Evolutionary conservation across 2,113 vertebrate species (phyloP), one percentile per base, ranked within the genome.

Genomic region (Psophia crepitans): DNA sequence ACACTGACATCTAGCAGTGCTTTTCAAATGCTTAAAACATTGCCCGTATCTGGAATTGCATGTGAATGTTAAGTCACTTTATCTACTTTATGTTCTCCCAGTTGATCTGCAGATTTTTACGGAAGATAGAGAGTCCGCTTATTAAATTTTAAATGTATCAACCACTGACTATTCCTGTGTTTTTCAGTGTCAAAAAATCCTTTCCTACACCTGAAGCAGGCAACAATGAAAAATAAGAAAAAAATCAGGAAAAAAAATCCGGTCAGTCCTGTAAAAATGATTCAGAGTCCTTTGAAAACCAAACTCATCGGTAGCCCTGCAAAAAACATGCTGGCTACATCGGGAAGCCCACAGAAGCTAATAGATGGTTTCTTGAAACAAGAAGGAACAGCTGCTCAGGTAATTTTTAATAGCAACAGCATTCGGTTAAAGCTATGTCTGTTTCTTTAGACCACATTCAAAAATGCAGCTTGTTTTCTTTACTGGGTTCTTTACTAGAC

Each of bases 201-300:
- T 14, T 98, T 98, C 65, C 89, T 98, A 90, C 98, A 99, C 77
- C 96, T 99, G 54, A 99, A 99, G 95, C 98, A 98, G 22, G 70
- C 97, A 80, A 87, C 97, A 16, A 84, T 93, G 41, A 99, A 98
- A 93, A 97, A 97, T 9, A 99, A 99, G 97, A 99, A 98, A 63
- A 98, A 98, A 94, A 99, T 94, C 94, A 99, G 98, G 97, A 99
- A 98, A 87, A 99, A 98, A 96, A 98, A 97, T 28, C 74, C 96
- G 39, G 75, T 53, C 76, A 99, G 98, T 90, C 98, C 99, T n/a
- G 82, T 87, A 39, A 98, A 99, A 93, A 99, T 98, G 93, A 96
- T 98, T 43, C 97, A 98, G 64, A 99, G 99, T 89, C 99, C 99
- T 91, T 87, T 98, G 87, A 99, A 99, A 97, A 99, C 92, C 91